phyloP scores from a whole-genome alignment of 2,113 vertebrate genomes.

The Myotis yumanensis region DNA sequence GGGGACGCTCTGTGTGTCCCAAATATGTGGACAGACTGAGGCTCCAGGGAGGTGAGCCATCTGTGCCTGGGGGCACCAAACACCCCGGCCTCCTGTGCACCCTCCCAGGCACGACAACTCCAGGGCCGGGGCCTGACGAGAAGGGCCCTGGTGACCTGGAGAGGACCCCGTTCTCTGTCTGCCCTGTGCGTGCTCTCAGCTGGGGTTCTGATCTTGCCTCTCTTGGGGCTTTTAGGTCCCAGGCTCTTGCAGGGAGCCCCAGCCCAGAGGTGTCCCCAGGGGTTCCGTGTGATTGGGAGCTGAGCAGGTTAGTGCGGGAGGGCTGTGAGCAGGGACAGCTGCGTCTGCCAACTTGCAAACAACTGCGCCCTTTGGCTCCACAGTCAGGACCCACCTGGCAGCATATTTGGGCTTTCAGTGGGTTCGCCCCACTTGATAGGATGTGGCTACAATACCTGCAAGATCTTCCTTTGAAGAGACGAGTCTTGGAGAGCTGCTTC shows the following conservation, averaged over 20 bases:
- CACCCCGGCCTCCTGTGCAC: neutral
- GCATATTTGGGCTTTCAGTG: accelerated
- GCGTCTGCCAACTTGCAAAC: neutral
- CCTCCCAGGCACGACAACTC: neutral
- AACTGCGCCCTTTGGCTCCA: neutral
- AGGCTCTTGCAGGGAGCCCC: neutral
- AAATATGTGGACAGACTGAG: neutral
- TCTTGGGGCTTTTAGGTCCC: neutral
- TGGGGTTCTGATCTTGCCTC: neutral
- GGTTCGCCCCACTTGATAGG: neutral
- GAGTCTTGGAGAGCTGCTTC: constrained; percentile 93
- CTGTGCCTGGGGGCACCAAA: neutral
- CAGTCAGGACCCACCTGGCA: neutral
- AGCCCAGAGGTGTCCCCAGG: neutral
- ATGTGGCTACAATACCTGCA: constrained; percentile 86
- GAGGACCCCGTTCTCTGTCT: neutral
- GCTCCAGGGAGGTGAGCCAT: neutral
- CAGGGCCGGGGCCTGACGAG: neutral
- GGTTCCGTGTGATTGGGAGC: neutral
- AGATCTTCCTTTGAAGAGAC: constrained; percentile 95
- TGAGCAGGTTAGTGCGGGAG: neutral
- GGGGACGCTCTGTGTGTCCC: neutral
- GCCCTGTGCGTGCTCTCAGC: neutral
- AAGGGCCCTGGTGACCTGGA: neutral
- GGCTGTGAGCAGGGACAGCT: neutral